Evolutionary conservation across 2,888 invertebrate species (phyloP).

Genomic region (Odontocolon sp.): DNA sequence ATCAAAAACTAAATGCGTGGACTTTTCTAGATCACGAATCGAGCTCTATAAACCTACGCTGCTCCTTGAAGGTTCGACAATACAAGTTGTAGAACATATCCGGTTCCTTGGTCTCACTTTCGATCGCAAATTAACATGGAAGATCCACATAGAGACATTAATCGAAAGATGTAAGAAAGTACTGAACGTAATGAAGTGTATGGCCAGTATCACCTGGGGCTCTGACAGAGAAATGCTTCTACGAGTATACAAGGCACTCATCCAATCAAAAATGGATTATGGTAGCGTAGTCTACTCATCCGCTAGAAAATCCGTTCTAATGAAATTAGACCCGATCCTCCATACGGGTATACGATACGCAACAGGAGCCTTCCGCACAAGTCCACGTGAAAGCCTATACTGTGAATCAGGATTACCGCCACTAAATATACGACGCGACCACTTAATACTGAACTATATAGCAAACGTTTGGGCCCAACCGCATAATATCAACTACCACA

Average conservation of each 20-base stretch:
- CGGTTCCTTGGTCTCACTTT: slow-evolving; percentile 58
- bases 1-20: slow-evolving; percentile 38
- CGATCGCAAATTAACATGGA: slow-evolving; percentile 55
- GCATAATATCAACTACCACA: not conserved
- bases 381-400: slow-evolving; percentile 44
- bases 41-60: not conserved
- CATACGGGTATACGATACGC: slow-evolving; percentile 38
- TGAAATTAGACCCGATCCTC: slow-evolving; percentile 49
- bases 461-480: not conserved
- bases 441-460: not conserved
- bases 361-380: slow-evolving; percentile 53
- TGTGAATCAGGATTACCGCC: slow-evolving; percentile 42
- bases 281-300: slow-evolving; percentile 58
- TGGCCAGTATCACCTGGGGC: slow-evolving; percentile 53
- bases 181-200: slow-evolving; percentile 52
- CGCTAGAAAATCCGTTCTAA: slow-evolving; percentile 25
- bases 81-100: not conserved
- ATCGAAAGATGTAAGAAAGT: slow-evolving; percentile 28
- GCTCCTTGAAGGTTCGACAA: not conserved
- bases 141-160: slow-evolving; percentile 40
- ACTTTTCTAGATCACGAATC: slow-evolving; percentile 20
- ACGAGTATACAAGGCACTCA: slow-evolving; percentile 38
- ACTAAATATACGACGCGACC: slow-evolving; percentile 14
- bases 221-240: slow-evolving; percentile 35
- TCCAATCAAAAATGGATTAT: slow-evolving; percentile 59